phyloP scores from a whole-genome alignment of 2,797 vertebrate species.

The Cossypha heuglini region DNA sequence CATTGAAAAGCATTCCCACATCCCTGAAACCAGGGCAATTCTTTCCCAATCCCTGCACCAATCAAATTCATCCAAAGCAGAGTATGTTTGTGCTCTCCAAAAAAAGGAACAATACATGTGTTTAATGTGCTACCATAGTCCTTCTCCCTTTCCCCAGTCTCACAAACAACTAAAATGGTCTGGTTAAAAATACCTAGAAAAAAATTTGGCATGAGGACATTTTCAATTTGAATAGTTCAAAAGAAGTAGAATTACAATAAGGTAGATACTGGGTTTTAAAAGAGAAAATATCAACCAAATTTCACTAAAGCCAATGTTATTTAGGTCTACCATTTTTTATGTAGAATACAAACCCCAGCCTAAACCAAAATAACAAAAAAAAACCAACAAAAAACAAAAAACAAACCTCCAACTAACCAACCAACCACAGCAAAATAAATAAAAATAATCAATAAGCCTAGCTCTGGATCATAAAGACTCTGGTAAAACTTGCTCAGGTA shows the following conservation, averaged over 20 bases:
- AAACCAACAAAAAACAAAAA: not conserved
- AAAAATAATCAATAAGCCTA: not conserved
- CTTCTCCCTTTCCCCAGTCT: not conserved
- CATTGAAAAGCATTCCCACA: not conserved
- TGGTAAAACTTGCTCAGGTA: not conserved
- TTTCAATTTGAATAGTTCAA: not conserved
- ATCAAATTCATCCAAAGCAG: not conserved
- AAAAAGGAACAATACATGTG: rapidly evolving
- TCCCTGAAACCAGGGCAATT: not conserved
- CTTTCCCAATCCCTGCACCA: not conserved
- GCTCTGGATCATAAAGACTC: not conserved
- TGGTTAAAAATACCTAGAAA: not conserved
- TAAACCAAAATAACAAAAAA: not conserved
- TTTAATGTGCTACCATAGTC: not conserved
- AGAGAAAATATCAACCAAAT: not conserved
- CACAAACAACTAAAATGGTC: not conserved
- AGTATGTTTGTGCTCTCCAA: not conserved
- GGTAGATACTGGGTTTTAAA: not conserved
- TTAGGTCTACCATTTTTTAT: not conserved
- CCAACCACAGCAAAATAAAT: not conserved
- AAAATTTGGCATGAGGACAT: not conserved
- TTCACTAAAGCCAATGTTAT: not conserved
- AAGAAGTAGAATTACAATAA: not conserved
- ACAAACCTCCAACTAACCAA: not conserved
- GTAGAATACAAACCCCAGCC: not conserved